A percentile compares a stretch with the other conserved stretches of the same genome.
phyloP scores from a whole-genome alignment of 2,113 vertebrate species.

The Trematomus loennbergii region DNA sequence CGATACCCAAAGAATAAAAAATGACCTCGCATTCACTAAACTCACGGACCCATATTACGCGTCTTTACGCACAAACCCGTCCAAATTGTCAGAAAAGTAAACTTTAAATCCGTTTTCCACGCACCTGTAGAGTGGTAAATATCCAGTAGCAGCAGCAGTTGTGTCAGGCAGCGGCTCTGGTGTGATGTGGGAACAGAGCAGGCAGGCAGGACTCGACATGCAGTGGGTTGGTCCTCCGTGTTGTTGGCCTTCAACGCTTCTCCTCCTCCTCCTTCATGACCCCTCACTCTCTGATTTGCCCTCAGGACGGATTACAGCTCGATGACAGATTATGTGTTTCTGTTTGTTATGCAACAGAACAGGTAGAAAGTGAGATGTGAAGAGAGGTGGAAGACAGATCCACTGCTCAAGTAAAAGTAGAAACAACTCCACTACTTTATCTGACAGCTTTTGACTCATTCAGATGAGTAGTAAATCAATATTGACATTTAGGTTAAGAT shows the following conservation, averaged over 20 bases:
- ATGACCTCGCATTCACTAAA: not conserved
- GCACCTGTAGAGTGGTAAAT: constrained; percentile 30
- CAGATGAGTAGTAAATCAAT: too few species aligned
- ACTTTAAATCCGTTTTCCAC: not conserved
- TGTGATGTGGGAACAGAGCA: constrained; percentile 48
- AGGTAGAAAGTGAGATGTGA: constrained; percentile 24
- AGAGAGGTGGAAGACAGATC: too few species aligned
- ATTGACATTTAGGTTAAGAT: too few species aligned
- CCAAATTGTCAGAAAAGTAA: not conserved
- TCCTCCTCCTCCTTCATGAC: constrained; percentile 35
- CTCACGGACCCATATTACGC: not conserved
- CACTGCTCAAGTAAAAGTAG: too few species aligned
- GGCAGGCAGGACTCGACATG: constrained; percentile 70
- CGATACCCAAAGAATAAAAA: not conserved
- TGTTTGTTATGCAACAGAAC: constrained; percentile 1
- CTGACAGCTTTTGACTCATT: too few species aligned
- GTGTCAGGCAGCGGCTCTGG: constrained; percentile 27
- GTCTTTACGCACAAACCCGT: too few species aligned
- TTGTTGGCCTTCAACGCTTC: constrained; percentile 37
- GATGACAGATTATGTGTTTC: constrained; percentile 1
- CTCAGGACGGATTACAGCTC: not conserved
- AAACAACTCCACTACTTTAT: too few species aligned
- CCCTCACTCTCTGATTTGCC: constrained; percentile 17
- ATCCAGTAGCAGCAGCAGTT: constrained; percentile 18
- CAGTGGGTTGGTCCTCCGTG: constrained; percentile 69